phyloP scores from a whole-genome alignment of 2,113 vertebrate genomes.

The Corapipo altera region DNA sequence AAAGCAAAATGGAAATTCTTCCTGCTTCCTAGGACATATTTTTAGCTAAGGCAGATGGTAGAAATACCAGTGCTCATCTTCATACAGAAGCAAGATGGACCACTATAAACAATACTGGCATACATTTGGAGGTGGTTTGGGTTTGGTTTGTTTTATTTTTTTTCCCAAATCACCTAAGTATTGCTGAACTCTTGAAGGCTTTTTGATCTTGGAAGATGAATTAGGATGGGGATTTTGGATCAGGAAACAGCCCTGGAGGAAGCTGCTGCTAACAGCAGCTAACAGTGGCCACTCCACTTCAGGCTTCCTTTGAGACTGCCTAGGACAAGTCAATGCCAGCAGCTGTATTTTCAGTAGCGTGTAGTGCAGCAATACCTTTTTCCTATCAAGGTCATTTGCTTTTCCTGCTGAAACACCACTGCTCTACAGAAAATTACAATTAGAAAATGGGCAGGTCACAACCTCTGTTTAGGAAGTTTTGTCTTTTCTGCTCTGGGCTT shows the following conservation, averaged over 20 bases:
- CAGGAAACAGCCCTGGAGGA: conserved; percentile 40
- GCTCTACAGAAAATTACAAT: background rate
- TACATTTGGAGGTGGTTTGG: background rate
- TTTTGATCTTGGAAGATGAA: conserved; percentile 30
- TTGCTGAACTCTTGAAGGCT: background rate
- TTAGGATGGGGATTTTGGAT: background rate
- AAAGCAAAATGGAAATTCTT: background rate
- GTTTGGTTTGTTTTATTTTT: background rate
- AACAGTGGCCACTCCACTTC: background rate
- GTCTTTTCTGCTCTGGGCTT: background rate
- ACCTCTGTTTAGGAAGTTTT: background rate
- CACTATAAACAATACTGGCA: background rate
- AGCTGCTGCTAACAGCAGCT: background rate
- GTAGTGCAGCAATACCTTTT: background rate
- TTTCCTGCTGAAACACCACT: background rate
- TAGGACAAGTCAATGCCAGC: background rate
- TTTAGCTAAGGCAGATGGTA: background rate
- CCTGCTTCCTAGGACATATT: background rate
- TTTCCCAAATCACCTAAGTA: background rate
- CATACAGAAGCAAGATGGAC: background rate
- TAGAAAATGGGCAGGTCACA: background rate
- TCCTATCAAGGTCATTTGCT: background rate
- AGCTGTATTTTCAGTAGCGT: background rate
- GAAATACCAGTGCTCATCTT: background rate
- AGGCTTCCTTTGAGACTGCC: conserved; percentile 52